Evolutionary conservation across 2,797 vertebrate genomes (phyloP), one percentile per base, ranked within the genome.

Genomic region (Acipenser ruthenus): DNA sequence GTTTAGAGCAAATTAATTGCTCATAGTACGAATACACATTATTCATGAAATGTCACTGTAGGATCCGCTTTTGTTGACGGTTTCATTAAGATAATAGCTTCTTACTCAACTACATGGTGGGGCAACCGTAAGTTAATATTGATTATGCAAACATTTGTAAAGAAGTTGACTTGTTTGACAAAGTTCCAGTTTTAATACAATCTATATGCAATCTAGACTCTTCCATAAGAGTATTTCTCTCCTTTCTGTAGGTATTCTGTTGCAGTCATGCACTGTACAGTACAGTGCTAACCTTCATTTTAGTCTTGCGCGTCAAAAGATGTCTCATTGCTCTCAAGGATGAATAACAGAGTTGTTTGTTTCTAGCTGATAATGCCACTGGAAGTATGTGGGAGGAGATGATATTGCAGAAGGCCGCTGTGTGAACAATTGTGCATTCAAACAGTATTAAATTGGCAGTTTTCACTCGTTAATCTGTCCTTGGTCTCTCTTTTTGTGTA

Each of bases 51-150:
- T 10, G 9, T 55, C n/a, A 55, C 52, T 55, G 9, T n/a, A 55
- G 52, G 52, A 55, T 55, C 52, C 52, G 9, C n/a, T 55, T 55
- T 55, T 3, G n/a, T 10, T 3, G n/a, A n/a, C 52, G 3, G 52
- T 55, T 55, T 55, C 52, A 55, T 55, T 55, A 55, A 55, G 4
- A n/a, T 55, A 55, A 55, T 55, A n/a, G 52, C 52, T 55, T 55
- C 52, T 7, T 55, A 8, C n/a, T 55, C n/a, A 55, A 55, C n/a
- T 9, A 55, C 52, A 5, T 55, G 3, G 52, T 55, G 4, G 3
- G 52, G n/a, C 52, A 55, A n/a, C 52, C n/a, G 52, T 55, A 55
- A 55, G 52, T 55, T 55, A 55, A 55, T 55, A 55, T 55, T 9
- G n/a, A 37, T 37, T 37, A 9, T 55, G 52, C 4, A 55, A 55